Percentiles rank a stretch among this genome's conserved stretches.
Conservation (phyloP, 2,888 invertebrate genomes). For the Scaptomyza cyrtandrae region DNA sequence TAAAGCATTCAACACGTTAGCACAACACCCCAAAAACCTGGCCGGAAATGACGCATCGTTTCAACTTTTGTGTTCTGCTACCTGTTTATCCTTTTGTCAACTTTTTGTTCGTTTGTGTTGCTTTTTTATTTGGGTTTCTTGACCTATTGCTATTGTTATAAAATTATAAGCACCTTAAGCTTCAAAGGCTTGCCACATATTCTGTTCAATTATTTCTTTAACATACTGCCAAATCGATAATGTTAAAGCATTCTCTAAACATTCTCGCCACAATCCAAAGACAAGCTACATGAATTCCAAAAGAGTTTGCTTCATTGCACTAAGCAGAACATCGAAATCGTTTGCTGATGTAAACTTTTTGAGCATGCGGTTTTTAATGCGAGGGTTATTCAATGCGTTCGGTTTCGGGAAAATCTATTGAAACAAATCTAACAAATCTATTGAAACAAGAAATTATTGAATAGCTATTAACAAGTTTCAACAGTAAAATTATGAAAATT, state of each 20-base stretch:
- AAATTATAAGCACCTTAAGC: not conserved
- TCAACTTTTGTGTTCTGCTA: constrained; percentile 34
- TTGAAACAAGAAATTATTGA: no score
- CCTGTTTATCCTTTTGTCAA: constrained; percentile 12
- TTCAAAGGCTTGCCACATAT: not conserved
- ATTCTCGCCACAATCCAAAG: constrained; percentile 14
- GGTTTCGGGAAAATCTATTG: no score
- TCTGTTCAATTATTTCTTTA: not conserved
- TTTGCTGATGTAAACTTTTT: constrained; percentile 20
- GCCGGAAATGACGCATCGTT: constrained; percentile 68
- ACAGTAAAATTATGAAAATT: no score
- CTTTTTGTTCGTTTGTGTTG: constrained; percentile 33
- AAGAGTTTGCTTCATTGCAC: constrained; percentile 24
- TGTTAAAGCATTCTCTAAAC: not conserved
- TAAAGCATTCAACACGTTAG: constrained; percentile 55
- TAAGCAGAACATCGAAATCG: constrained; percentile 32
- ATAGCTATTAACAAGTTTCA: no score
- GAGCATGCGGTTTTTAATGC: constrained; percentile 6
- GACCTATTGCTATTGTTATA: constrained; percentile 43
- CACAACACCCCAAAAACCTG: constrained; percentile 11
- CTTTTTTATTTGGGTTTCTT: constrained; percentile 53
- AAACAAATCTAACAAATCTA: no score
- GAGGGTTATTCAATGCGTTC: constrained; percentile 1
- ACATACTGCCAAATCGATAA: not conserved
- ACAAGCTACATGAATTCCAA: constrained; percentile 22